Conservation (phyloP, 2,113 vertebrate genomes). For the Pavo muticus region DNA sequence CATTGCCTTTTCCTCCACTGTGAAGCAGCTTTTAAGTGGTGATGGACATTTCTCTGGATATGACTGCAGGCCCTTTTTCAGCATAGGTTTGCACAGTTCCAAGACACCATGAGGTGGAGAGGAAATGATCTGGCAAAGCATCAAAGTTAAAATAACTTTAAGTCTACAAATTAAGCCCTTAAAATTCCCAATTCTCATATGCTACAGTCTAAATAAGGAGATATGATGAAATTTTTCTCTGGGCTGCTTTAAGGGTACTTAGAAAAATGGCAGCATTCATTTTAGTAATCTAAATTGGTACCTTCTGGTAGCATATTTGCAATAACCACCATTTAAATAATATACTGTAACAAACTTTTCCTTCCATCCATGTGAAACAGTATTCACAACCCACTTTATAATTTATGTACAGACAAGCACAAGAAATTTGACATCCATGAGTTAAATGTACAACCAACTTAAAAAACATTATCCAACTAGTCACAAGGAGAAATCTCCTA, state of each 20-base stretch:
- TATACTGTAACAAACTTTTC: conserved; percentile 62
- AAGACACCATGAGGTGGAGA: conserved; percentile 66
- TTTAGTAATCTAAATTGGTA: conserved; percentile 34
- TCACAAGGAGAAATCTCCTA: conserved; percentile 60
- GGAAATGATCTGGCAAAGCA: conserved; percentile 76
- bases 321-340: conserved; percentile 58
- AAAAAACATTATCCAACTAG: conserved; percentile 56
- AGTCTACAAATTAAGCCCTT: conserved; percentile 76
- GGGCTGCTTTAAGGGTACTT: conserved; percentile 55
- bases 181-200: conserved; percentile 57
- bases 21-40: conserved; percentile 1
- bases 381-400: conserved; percentile 73
- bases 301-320: conserved; percentile 48
- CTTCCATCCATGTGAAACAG: conserved; percentile 72
- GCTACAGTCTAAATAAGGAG: conserved; percentile 42
- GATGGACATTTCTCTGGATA: conserved; percentile 22
- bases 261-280: conserved; percentile 47
- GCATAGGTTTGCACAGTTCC: conserved; percentile 41
- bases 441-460: conserved; percentile 75
- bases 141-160: conserved; percentile 65
- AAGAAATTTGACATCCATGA: conserved; percentile 74
- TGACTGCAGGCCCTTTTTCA: neutral
- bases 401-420: conserved; percentile 79
- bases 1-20: conserved; percentile 37
- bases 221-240: conserved; percentile 47